Percentiles rank a stretch among this genome's conserved stretches.
Evolutionary conservation across 1,140 invertebrate species (phyloP).

Genomic region (Drosophila sturtevanti): DNA sequence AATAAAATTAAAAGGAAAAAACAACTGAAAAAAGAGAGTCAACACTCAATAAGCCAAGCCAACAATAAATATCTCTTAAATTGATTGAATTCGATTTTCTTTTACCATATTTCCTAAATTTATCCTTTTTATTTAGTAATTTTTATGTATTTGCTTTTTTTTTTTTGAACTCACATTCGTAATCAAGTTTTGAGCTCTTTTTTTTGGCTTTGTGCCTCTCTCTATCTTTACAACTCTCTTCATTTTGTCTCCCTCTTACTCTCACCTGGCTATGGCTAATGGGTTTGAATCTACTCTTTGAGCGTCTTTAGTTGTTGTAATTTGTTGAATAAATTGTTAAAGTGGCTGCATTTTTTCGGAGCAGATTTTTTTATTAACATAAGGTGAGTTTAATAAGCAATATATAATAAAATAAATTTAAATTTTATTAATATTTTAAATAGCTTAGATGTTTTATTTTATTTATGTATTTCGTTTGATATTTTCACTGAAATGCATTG

Average conservation of each 20-base stretch:
- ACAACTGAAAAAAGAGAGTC: conserved; percentile 5
- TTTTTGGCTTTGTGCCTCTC: conserved; percentile 11
- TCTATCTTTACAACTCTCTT: conserved; percentile 22
- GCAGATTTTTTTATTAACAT: neutral
- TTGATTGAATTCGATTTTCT: neutral
- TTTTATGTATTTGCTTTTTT: conserved; percentile 17
- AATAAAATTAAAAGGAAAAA: conserved; percentile 24
- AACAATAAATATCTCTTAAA: neutral
- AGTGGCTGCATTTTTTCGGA: conserved; percentile 4
- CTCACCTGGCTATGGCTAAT: conserved; percentile 5
- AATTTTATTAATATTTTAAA: neutral
- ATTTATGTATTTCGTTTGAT: neutral
- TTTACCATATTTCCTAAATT: neutral
- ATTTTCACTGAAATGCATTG: neutral
- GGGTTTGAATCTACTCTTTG: conserved; percentile 8
- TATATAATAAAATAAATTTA: neutral
- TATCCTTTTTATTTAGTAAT: conserved; percentile 14
- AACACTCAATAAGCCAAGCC: conserved; percentile 35
- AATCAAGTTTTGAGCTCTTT: conserved; percentile 40
- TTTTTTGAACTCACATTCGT: conserved; percentile 27
- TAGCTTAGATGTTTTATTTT: neutral
- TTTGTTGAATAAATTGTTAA: conserved; percentile 4
- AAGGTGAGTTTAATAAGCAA: neutral
- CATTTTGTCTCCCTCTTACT: conserved; percentile 15
- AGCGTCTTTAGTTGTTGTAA: neutral